Evolutionary conservation across 2,797 vertebrate genomes (phyloP).

Genomic region (Argya squamiceps): DNA sequence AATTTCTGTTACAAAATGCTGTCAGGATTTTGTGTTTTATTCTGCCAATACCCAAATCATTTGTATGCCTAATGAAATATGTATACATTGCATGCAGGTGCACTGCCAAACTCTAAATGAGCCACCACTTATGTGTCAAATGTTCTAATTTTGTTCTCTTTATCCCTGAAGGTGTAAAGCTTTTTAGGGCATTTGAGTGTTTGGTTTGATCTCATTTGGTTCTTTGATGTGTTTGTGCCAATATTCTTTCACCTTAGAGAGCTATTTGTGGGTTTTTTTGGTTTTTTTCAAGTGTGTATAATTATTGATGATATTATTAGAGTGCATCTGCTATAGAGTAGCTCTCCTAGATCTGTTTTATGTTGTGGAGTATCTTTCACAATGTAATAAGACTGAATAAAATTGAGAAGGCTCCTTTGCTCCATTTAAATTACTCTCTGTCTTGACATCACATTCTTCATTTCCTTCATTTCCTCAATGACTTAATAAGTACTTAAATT

Average conservation of each 20-base stretch:
- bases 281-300: background rate
- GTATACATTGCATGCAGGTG: background rate
- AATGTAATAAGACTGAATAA: background rate
- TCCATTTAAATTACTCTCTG: background rate
- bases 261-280: background rate
- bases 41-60: background rate
- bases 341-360: background rate
- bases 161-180: background rate
- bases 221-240: background rate
- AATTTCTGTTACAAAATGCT: background rate
- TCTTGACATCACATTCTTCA: background rate
- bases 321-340: background rate
- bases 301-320: background rate
- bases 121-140: background rate
- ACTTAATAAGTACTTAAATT: conserved; percentile 33
- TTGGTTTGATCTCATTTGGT: background rate
- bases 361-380: background rate
- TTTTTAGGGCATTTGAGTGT: background rate
- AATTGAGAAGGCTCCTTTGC: background rate
- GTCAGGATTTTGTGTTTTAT: background rate
- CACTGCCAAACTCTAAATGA: background rate
- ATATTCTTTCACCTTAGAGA: background rate
- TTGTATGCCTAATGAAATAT: background rate
- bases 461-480: conserved; percentile 27
- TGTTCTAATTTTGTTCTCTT: background rate